These are phyloP conservation scores for Cherax destructor DNA, from an alignment of 1,140 invertebrate genomes.

Conservation along the genomic window DNA sequence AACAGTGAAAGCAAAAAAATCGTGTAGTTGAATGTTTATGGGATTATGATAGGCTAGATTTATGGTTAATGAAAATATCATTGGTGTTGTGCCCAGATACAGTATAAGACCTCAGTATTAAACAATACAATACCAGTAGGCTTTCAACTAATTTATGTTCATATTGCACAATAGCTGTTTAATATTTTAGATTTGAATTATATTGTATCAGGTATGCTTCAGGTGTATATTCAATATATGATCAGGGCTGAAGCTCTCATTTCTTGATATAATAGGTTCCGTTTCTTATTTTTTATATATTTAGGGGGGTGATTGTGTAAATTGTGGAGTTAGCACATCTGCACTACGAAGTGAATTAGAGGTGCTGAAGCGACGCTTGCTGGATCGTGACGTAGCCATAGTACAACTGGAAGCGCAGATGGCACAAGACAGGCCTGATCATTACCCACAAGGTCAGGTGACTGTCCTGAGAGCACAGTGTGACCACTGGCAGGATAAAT, in stretches of 20 bases:
- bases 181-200: background rate
- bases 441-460: slow-evolving; percentile 57
- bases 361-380: slow-evolving; percentile 43
- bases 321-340: slow-evolving; percentile 44
- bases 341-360: slow-evolving; percentile 48
- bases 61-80: no score
- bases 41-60: no score
- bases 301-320: slow-evolving; percentile 55
- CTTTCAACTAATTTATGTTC: no score
- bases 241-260: background rate
- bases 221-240: background rate
- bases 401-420: slow-evolving; percentile 60
- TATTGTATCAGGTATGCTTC: background rate
- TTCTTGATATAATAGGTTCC: no score
- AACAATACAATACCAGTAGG: no score
- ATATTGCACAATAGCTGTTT: no score
- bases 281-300: background rate
- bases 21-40: no score
- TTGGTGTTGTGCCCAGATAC: no score
- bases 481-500: slow-evolving; percentile 70
- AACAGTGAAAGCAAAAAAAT: no score
- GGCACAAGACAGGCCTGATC: slow-evolving; percentile 47
- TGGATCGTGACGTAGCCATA: slow-evolving; percentile 61
- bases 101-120: no score
- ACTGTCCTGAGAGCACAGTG: slow-evolving; percentile 56